Evolutionary conservation across 1,140 invertebrate species (phyloP).

Genomic region (Orchestia grillus): DNA sequence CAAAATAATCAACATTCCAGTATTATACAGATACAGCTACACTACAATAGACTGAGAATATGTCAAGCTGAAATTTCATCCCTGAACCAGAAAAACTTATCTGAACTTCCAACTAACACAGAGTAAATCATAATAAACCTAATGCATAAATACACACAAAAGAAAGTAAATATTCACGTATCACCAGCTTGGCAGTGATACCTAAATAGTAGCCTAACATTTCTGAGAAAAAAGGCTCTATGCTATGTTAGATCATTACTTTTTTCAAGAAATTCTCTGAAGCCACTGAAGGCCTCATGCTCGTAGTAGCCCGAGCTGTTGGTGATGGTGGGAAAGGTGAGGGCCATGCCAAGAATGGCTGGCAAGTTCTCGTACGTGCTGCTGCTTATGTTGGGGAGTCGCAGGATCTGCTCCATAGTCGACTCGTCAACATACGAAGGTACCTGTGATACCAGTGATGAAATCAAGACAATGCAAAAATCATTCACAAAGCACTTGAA

Average conservation of each 20-base stretch:
- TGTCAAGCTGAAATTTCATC: no score
- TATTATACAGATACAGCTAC: no score
- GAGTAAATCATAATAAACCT: no score
- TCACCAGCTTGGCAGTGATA: no score
- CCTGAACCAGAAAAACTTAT: no score
- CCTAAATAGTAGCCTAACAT: no score
- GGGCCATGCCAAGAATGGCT: background rate
- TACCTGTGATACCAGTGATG: background rate
- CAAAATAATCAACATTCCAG: no score
- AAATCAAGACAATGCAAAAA: background rate
- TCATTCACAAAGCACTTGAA: no score
- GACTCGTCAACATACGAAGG: background rate
- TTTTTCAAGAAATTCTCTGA: constrained; percentile 13
- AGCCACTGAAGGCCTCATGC: background rate
- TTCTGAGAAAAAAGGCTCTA: background rate
- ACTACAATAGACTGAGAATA: no score
- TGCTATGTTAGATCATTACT: background rate
- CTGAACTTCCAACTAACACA: no score
- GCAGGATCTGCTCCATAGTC: constrained; percentile 4
- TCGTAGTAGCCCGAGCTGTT: constrained; percentile 20
- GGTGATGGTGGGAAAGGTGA: constrained; percentile 25
- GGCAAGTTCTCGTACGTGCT: constrained; percentile 5
- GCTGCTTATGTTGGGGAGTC: constrained; percentile 1
- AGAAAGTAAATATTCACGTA: no score
- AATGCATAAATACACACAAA: no score